Percentiles rank a stretch among this genome's conserved stretches.
Evolutionary conservation across 2,888 invertebrate genomes (phyloP).

Genomic region (Petrolisthes cinctipes): DNA sequence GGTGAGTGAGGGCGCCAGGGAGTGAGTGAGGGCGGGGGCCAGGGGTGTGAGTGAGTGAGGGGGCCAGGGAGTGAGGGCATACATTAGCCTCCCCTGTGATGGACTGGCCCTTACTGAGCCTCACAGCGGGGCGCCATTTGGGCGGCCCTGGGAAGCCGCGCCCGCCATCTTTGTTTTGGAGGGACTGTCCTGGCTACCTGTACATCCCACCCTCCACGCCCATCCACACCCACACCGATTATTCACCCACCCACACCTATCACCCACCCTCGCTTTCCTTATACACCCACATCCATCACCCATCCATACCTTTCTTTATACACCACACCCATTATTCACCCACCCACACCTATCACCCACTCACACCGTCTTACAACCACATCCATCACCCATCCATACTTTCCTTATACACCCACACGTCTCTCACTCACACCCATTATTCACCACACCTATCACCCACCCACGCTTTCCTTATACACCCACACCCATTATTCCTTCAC

Average conservation of each 20-base stretch:
- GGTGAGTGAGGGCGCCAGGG: background rate
- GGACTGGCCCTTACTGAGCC: constrained; percentile 36
- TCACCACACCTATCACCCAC: background rate
- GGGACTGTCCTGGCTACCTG: constrained; percentile 5
- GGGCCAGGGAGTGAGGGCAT: background rate
- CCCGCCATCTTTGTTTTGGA: constrained; percentile 48
- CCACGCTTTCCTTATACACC: background rate
- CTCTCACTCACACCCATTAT: background rate
- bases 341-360: background rate
- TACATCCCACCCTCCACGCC: background rate
- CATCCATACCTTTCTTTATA: background rate
- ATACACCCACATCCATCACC: background rate
- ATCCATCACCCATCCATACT: background rate
- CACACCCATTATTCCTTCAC: background rate
- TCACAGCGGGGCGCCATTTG: constrained; percentile 50
- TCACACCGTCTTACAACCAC: background rate
- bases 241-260: background rate
- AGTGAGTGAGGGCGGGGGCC: background rate
- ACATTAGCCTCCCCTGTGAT: constrained; percentile 33
- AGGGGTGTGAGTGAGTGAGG: background rate
- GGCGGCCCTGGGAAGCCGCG: constrained; percentile 20
- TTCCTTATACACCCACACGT: background rate
- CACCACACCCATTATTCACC: too few species aligned
- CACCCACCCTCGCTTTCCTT: background rate
- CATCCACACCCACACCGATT: background rate